These are phyloP conservation scores for Bryconaethiops microstoma DNA, from an alignment of 2,797 vertebrate species.

Conservation along the genomic window DNA sequence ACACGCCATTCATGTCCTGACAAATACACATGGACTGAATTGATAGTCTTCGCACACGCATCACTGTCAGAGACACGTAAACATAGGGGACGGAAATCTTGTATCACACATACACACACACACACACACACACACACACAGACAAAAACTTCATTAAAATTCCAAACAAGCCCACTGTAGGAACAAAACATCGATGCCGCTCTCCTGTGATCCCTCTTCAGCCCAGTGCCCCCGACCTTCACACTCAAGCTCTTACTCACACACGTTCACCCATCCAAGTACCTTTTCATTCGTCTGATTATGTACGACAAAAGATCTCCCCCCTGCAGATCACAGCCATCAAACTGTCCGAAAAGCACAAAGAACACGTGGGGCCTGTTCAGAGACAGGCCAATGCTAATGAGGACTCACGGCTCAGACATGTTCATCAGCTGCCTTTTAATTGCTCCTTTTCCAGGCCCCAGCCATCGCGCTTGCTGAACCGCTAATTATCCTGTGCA, in stretches of 20 bases:
- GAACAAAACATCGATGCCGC: neutral
- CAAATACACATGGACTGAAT: constrained; percentile 22
- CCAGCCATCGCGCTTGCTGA: constrained; percentile 65
- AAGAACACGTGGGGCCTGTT: constrained; percentile 34
- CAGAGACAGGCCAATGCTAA: constrained; percentile 39
- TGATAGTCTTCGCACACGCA: constrained; percentile 27
- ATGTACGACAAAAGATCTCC: constrained; percentile 25
- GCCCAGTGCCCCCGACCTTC: too few species aligned
- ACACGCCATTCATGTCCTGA: constrained; percentile 22
- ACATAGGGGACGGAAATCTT: neutral
- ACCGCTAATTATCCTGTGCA: constrained; percentile 70
- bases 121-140: neutral
- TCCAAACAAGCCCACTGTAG: constrained; percentile 11
- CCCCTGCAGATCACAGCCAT: constrained; percentile 32
- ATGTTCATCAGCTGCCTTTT: constrained; percentile 68
- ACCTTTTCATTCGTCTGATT: constrained; percentile 27
- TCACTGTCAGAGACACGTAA: constrained; percentile 27
- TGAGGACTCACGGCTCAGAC: constrained; percentile 60
- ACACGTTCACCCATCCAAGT: constrained; percentile 41
- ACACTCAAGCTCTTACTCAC: neutral
- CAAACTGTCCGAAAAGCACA: constrained; percentile 38
- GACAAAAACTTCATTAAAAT: neutral
- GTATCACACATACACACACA: too few species aligned
- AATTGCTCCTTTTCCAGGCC: constrained; percentile 68
- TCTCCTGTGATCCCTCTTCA: neutral